phyloP scores from a whole-genome alignment of 2,888 invertebrate genomes.

The Limnephilus rhombicus region DNA sequence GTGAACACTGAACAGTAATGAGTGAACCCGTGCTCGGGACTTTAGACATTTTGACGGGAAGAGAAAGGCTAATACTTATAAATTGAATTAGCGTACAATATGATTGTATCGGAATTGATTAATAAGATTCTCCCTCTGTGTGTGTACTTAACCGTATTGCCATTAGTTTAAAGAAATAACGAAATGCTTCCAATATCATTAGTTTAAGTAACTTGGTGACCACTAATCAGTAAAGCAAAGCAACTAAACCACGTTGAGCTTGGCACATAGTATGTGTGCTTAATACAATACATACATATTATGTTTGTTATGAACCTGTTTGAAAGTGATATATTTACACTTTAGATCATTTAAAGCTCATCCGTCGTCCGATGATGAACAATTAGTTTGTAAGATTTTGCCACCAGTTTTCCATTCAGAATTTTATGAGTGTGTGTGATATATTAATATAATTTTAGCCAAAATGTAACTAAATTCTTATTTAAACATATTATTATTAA shows the following conservation, averaged over 20 bases:
- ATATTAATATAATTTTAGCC: constrained; percentile 64
- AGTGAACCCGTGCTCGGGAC: constrained; percentile 3
- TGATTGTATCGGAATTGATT: constrained; percentile 42
- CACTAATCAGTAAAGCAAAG: constrained; percentile 53
- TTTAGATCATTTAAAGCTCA: neutral
- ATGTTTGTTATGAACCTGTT: neutral
- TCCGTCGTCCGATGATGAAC: constrained; percentile 9
- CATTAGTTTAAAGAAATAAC: constrained; percentile 66
- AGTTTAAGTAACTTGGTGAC: constrained; percentile 57
- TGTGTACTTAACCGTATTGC: constrained; percentile 65
- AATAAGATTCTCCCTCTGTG: constrained; percentile 51
- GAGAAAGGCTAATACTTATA: neutral
- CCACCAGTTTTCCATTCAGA: constrained; percentile 65
- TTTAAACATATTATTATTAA: constrained; percentile 52
- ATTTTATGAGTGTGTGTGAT: constrained; percentile 66
- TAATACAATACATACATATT: constrained; percentile 12
- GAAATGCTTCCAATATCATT: constrained; percentile 66
- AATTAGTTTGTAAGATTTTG: constrained; percentile 55
- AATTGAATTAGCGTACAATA: constrained; percentile 42
- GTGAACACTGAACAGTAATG: neutral
- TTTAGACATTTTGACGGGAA: neutral
- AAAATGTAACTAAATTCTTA: constrained; percentile 63
- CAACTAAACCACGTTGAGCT: constrained; percentile 47
- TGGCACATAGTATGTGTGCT: constrained; percentile 50
- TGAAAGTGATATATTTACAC: neutral